Evolutionary conservation across 2,797 vertebrate species (phyloP).

Genomic region (Hapalemur alaotrensis): DNA sequence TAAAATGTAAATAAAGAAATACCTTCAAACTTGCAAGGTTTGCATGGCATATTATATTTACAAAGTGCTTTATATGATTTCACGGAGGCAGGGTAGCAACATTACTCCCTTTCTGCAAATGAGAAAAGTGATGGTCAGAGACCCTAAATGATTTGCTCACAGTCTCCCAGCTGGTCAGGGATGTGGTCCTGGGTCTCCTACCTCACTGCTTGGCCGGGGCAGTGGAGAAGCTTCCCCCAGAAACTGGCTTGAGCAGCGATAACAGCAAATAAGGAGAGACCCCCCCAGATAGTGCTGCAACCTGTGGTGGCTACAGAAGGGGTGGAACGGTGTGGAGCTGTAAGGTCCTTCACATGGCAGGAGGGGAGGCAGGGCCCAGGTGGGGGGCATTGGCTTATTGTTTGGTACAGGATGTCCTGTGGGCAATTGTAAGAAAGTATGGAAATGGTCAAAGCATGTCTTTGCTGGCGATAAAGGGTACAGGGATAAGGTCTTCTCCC

Average conservation of each 20-base stretch:
- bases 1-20: neutral
- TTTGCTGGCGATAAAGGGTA: neutral
- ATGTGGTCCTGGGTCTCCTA: too few species aligned
- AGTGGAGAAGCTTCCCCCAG: neutral
- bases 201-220: neutral
- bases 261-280: neutral
- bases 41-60: rapidly evolving
- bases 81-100: neutral
- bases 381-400: neutral
- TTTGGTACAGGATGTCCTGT: neutral
- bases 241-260: neutral
- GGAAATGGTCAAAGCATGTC: neutral
- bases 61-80: neutral
- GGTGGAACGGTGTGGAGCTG: neutral
- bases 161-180: neutral
- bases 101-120: too few species aligned
- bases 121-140: neutral
- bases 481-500: too few species aligned
- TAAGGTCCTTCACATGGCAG: rapidly evolving
- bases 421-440: neutral
- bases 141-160: too few species aligned
- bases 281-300: neutral
- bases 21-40: too few species aligned
- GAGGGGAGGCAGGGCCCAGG: neutral
- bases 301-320: neutral